phyloP scores from a whole-genome alignment of 2,113 vertebrate species.

The Rhinogobius similis region DNA sequence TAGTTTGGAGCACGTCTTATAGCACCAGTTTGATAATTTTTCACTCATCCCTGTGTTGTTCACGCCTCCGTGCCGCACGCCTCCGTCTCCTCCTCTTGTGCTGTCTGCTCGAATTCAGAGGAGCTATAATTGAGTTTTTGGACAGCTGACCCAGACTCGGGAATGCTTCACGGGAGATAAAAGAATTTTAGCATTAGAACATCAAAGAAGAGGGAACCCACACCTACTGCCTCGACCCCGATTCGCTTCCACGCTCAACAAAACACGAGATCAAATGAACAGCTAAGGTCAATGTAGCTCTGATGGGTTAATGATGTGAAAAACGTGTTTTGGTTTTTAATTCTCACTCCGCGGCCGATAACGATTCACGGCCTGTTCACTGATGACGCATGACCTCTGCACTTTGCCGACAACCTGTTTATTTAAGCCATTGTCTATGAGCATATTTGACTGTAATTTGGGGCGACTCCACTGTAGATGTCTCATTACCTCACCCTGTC shows the following conservation, averaged over 20 bases:
- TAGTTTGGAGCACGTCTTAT: conserved; percentile 35
- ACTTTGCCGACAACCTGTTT: conserved; percentile 41
- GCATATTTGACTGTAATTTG: conserved; percentile 38
- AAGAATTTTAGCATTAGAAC: conserved; percentile 55
- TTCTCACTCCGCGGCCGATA: conserved; percentile 39
- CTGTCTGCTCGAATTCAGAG: conserved; percentile 42
- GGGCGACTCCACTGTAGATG: conserved; percentile 19
- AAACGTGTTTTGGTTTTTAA: conserved; percentile 31
- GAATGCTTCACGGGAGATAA: conserved; percentile 61
- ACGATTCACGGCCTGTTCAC: conserved; percentile 9
- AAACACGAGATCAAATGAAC: conserved; percentile 54
- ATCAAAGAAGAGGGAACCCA: conserved; percentile 53
- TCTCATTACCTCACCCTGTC: conserved; percentile 29
- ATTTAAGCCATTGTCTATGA: conserved; percentile 38
- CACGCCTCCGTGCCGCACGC: conserved; percentile 50
- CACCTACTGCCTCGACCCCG: conserved; percentile 7
- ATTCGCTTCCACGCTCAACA: conserved; percentile 31
- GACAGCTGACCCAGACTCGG: conserved; percentile 38
- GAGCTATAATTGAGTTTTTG: conserved; percentile 58
- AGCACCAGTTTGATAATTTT: conserved; percentile 22
- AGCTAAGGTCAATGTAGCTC: conserved; percentile 55
- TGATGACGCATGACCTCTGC: conserved; percentile 39
- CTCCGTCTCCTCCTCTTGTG: conserved; percentile 43
- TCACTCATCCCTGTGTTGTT: conserved; percentile 5
- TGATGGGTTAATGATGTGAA: conserved; percentile 61